A percentile compares a stretch with the other conserved stretches of the same genome.
These are phyloP conservation scores for Nemopilema nomurai DNA, from an alignment of 30 jellyfish, hydroid and myxozoan genomes.

Conservation along the genomic window DNA sequence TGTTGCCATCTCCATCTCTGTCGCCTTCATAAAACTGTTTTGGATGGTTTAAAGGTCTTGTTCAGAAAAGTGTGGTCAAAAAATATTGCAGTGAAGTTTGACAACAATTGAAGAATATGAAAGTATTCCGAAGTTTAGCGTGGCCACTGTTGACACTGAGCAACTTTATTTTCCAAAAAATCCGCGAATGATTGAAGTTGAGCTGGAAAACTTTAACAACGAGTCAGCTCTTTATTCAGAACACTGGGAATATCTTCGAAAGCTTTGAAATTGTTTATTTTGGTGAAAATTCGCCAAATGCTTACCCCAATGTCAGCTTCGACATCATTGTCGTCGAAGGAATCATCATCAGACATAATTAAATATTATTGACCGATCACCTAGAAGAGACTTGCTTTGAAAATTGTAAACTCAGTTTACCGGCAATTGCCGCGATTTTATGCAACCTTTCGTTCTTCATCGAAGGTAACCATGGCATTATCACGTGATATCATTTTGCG, in stretches of 20 bases:
- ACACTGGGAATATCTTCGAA: neutral
- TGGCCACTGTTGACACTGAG: too few species aligned
- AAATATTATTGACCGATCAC: neutral
- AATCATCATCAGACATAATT: constrained; percentile 32
- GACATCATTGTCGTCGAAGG: constrained; percentile 27
- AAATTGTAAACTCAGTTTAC: neutral
- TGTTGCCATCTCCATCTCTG: constrained; percentile 77
- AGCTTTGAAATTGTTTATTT: neutral
- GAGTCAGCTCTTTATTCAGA: too few species aligned
- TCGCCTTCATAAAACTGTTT: constrained; percentile 90
- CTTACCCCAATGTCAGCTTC: constrained; percentile 26
- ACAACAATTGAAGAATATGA: neutral
- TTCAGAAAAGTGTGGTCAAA: neutral
- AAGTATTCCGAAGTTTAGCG: too few species aligned
- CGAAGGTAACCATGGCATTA: neutral
- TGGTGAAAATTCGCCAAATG: neutral
- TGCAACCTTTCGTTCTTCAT: neutral
- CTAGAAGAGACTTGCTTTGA: neutral
- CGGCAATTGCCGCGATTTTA: neutral
- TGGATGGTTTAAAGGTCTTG: neutral
- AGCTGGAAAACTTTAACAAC: too few species aligned
- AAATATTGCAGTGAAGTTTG: neutral
- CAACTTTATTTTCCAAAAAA: too few species aligned
- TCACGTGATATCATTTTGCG: neutral
- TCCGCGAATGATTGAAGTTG: too few species aligned